Conservation (phyloP, 1,140 invertebrate genomes). For the Lepidostoma basale region DNA sequence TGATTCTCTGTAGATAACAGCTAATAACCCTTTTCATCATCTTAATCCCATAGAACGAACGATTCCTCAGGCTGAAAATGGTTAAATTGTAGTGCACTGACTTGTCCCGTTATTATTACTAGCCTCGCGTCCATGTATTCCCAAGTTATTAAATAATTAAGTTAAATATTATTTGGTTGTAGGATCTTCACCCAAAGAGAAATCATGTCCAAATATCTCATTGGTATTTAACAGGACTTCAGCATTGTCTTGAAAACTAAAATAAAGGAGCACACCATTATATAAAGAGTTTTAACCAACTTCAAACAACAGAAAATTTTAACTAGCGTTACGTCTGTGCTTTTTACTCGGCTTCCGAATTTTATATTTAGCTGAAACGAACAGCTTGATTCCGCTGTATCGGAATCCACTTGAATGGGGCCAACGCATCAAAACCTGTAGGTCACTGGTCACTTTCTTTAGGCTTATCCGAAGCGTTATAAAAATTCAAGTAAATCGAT, state of each 20-base stretch:
- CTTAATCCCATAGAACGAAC: background rate
- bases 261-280: no score
- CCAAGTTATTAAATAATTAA: background rate
- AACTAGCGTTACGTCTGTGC: no score
- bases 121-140: no score
- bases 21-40: background rate
- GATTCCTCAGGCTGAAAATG: background rate
- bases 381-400: background rate
- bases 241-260: background rate
- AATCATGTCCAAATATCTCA: conserved; percentile 32
- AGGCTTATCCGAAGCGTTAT: background rate
- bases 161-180: conserved; percentile 29
- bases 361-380: background rate
- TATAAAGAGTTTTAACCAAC: no score
- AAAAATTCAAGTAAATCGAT: background rate
- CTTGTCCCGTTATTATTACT: conserved; percentile 6
- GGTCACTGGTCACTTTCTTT: conserved; percentile 24
- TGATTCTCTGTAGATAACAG: background rate
- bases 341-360: no score
- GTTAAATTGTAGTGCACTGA: no score
- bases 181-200: conserved; percentile 29
- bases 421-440: conserved; percentile 15
- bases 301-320: no score
- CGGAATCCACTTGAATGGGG: conserved; percentile 7
- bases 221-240: conserved; percentile 24